Percentiles rank a stretch among this genome's conserved stretches.
phyloP scores from a whole-genome alignment of 2,888 invertebrate species.

The Chorisops tibialis region DNA sequence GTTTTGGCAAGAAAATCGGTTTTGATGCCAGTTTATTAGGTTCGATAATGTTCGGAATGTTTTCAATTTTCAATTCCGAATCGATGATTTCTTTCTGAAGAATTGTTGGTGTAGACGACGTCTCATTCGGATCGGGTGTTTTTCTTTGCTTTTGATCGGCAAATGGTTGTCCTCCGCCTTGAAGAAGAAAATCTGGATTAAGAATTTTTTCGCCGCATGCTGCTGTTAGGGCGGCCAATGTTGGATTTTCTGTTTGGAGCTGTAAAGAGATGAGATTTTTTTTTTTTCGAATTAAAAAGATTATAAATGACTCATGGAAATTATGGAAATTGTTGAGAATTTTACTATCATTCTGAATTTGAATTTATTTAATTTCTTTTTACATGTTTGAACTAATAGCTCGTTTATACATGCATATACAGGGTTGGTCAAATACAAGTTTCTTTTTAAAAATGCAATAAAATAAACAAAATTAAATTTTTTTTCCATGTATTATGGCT shows the following conservation, averaged over 20 bases:
- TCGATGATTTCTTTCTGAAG: slow-evolving; percentile 26
- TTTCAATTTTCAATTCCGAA: slow-evolving; percentile 40
- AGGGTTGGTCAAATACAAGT: too few species aligned
- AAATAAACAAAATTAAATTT: too few species aligned
- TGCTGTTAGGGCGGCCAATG: slow-evolving; percentile 71
- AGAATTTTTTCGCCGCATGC: slow-evolving; percentile 77
- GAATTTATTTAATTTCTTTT: too few species aligned
- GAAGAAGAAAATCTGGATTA: slow-evolving; percentile 73
- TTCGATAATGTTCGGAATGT: slow-evolving; percentile 27
- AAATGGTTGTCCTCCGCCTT: slow-evolving; percentile 70
- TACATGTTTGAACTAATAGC: too few species aligned
- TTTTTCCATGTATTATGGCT: too few species aligned
- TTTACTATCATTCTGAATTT: too few species aligned
- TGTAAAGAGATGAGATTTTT: background rate
- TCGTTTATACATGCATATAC: too few species aligned
- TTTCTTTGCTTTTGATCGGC: slow-evolving; percentile 50
- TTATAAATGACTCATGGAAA: too few species aligned
- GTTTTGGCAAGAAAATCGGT: slow-evolving; percentile 39
- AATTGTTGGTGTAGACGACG: background rate
- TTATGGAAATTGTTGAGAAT: too few species aligned
- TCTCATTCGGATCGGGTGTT: slow-evolving; percentile 15
- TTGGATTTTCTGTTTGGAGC: slow-evolving; percentile 53
- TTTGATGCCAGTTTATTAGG: slow-evolving; percentile 35
- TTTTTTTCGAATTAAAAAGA: background rate
- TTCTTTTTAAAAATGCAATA: too few species aligned